These are phyloP conservation scores for Perizoma affinitatum DNA, from an alignment of 2,888 invertebrate genomes.

Conservation along the genomic window DNA sequence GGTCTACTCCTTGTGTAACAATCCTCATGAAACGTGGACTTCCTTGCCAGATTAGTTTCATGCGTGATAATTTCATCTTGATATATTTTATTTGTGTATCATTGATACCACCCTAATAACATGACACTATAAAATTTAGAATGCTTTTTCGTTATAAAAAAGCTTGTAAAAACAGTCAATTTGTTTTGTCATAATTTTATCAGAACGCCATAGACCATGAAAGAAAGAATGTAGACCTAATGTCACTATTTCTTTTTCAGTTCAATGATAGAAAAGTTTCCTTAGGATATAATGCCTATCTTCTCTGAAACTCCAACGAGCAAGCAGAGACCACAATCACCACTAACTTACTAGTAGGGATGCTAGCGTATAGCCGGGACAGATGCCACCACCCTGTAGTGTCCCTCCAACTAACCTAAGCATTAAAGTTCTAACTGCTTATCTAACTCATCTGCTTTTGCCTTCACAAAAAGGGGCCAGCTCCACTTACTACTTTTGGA, in stretches of 20 bases:
- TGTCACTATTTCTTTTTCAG: constrained; percentile 40
- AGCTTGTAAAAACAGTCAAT: constrained; percentile 33
- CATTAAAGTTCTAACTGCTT: no score
- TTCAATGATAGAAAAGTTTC: constrained; percentile 9
- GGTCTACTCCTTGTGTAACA: constrained; percentile 26
- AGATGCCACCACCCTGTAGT: no score
- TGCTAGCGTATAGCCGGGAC: no score
- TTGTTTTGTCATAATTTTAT: constrained; percentile 36
- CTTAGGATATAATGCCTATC: no score
- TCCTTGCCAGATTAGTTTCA: constrained; percentile 56
- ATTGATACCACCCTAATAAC: constrained; percentile 41
- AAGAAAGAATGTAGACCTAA: constrained; percentile 21
- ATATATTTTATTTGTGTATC: constrained; percentile 32
- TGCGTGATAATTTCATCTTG: constrained; percentile 70
- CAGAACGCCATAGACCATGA: constrained; percentile 46
- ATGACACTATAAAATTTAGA: constrained; percentile 58
- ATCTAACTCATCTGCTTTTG: no score
- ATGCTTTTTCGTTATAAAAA: constrained; percentile 36
- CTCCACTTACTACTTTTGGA: no score
- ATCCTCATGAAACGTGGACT: constrained; percentile 41
- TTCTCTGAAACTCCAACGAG: no score
- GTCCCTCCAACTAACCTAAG: no score
- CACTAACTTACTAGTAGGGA: no score
- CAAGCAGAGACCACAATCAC: no score
- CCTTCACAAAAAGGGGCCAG: no score